phyloP scores from a whole-genome alignment of 2,113 vertebrate genomes.

The Bubo scandiacus region DNA sequence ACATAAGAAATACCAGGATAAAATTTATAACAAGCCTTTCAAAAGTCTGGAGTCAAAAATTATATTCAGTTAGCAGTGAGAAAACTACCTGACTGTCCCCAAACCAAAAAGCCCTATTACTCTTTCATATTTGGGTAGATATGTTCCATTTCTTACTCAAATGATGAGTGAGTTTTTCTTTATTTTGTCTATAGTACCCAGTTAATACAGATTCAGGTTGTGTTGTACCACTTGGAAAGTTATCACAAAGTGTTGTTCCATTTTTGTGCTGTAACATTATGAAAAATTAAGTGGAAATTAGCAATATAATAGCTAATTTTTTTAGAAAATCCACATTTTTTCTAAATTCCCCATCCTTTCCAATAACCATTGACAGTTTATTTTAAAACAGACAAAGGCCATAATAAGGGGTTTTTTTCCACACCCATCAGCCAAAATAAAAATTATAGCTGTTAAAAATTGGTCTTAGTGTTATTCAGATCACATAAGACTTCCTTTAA shows the following conservation, averaged over 20 bases:
- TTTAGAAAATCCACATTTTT: not conserved
- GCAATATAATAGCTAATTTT: not conserved
- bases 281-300: not conserved
- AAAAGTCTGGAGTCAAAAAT: not conserved
- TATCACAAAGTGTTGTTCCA: not conserved
- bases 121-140: not conserved
- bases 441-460: conserved; percentile 46
- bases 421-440: conserved; percentile 60
- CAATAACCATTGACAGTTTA: not conserved
- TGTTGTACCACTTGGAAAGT: not conserved
- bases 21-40: not conserved
- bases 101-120: not conserved
- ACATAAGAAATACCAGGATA: not conserved
- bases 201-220: not conserved
- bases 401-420: conserved; percentile 19
- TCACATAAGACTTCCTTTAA: conserved; percentile 83
- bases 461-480: conserved; percentile 73
- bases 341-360: not conserved
- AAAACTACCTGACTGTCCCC: not conserved
- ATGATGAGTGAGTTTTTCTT: not conserved
- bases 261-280: not conserved
- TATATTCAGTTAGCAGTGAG: not conserved
- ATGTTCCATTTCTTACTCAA: not conserved
- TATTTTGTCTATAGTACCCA: not conserved
- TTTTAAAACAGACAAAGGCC: conserved; percentile 27